phyloP scores from a whole-genome alignment of 2,888 invertebrate genomes.

The Diaprepes abbreviatus region DNA sequence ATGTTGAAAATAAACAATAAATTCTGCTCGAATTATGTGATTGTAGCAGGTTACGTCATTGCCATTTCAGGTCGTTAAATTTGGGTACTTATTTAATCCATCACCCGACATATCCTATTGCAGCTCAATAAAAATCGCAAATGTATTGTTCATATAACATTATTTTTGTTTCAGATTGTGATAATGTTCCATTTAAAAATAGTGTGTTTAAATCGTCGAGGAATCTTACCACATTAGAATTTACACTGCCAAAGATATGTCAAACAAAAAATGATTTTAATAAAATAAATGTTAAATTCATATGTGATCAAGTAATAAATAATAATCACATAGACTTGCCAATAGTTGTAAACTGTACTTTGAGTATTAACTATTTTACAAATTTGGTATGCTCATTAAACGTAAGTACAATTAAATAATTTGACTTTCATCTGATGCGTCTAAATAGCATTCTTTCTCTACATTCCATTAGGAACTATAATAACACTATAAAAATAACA shows the following conservation, averaged over 20 bases:
- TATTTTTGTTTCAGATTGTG: background rate
- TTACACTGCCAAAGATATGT: conserved; percentile 1
- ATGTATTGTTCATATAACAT: too few relatives aligned
- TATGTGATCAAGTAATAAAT: background rate
- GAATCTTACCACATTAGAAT: background rate
- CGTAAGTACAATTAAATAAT: conserved; percentile 1
- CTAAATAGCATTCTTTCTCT: too few relatives aligned
- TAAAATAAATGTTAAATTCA: background rate
- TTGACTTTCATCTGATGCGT: too few relatives aligned
- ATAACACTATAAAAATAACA: too few relatives aligned
- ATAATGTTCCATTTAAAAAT: background rate
- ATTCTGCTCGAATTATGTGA: too few relatives aligned
- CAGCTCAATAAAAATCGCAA: too few relatives aligned
- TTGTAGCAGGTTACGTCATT: too few relatives aligned
- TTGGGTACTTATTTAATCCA: too few relatives aligned
- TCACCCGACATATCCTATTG: too few relatives aligned
- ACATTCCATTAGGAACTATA: too few relatives aligned
- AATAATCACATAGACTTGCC: background rate
- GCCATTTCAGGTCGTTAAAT: too few relatives aligned
- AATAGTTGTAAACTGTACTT: background rate
- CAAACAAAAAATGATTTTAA: background rate
- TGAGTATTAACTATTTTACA: conserved; percentile 4
- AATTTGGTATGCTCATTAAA: conserved; percentile 3
- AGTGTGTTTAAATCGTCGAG: background rate
- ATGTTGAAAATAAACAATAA: too few relatives aligned